A percentile compares a stretch with the other conserved stretches of the same genome.
These are phyloP conservation scores for Meteorus cinctellus DNA, from an alignment of 2,888 invertebrate species.

Conservation along the genomic window DNA sequence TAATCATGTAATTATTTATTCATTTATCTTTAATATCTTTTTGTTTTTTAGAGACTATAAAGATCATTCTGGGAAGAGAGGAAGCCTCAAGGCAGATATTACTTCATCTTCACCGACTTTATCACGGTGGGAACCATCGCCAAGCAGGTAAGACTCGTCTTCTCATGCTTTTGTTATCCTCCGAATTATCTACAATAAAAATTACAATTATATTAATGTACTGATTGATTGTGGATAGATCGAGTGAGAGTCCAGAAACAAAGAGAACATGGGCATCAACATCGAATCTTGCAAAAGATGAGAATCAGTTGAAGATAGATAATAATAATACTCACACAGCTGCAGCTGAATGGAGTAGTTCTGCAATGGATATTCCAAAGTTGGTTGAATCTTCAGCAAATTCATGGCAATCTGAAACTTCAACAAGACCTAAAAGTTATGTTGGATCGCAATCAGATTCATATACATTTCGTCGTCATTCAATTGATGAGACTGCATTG, in stretches of 20 bases:
- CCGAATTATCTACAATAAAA: background rate
- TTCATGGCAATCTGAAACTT: constrained; percentile 33
- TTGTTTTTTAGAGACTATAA: constrained; percentile 83
- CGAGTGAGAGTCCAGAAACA: constrained; percentile 68
- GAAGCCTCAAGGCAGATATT: constrained; percentile 76
- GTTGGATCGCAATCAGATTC: constrained; percentile 61
- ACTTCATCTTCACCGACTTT: constrained; percentile 88
- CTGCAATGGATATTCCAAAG: constrained; percentile 80
- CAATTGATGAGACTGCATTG: constrained; percentile 56
- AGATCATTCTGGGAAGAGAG: constrained; percentile 87
- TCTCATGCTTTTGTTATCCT: background rate
- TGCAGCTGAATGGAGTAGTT: constrained; percentile 78
- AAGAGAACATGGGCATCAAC: constrained; percentile 86
- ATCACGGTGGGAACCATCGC: constrained; percentile 73
- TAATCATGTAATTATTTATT: background rate
- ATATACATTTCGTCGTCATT: constrained; percentile 60
- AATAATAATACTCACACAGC: constrained; percentile 48
- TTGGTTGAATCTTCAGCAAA: constrained; percentile 29
- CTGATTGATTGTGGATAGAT: constrained; percentile 44
- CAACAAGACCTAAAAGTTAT: constrained; percentile 55
- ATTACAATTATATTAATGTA: background rate
- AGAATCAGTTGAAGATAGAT: constrained; percentile 50
- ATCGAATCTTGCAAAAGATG: constrained; percentile 77
- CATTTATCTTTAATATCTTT: constrained; percentile 24
- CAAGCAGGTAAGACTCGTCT: constrained; percentile 55